phyloP scores from a whole-genome alignment of 2,888 invertebrate genomes.

The Candidula unifasciata region DNA sequence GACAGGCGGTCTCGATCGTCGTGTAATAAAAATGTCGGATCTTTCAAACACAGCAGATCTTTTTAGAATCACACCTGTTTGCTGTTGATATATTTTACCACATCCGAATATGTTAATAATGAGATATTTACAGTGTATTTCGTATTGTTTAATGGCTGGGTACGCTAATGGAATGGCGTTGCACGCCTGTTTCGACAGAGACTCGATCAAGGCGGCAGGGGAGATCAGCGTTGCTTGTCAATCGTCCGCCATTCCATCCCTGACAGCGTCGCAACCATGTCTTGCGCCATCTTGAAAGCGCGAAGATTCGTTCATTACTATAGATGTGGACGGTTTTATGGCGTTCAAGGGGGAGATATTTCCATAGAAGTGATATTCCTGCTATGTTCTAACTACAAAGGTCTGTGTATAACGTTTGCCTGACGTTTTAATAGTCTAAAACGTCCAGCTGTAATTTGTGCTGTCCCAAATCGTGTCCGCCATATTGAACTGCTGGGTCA shows the following conservation, averaged over 20 bases:
- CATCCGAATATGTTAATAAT: too few relatives aligned
- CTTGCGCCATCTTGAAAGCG: slow-evolving; percentile 46
- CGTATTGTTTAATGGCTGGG: too few relatives aligned
- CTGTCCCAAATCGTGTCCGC: slow-evolving; percentile 20
- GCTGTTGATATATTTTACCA: neutral
- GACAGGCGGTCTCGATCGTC: slow-evolving; percentile 28
- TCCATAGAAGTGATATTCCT: too few relatives aligned
- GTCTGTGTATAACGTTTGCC: too few relatives aligned
- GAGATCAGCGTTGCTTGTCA: slow-evolving; percentile 50
- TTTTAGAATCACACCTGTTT: neutral
- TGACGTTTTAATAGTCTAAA: too few relatives aligned
- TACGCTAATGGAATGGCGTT: too few relatives aligned
- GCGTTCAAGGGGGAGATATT: too few relatives aligned
- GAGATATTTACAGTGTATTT: too few relatives aligned
- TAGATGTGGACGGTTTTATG: neutral
- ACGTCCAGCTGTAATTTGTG: too few relatives aligned
- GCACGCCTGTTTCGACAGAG: too few relatives aligned
- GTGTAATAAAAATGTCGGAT: slow-evolving; percentile 49
- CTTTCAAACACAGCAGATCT: neutral
- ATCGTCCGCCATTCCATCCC: slow-evolving; percentile 43
- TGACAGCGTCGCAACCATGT: slow-evolving; percentile 32
- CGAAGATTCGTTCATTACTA: neutral
- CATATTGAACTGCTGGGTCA: slow-evolving; percentile 36
- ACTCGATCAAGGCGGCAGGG: slow-evolving; percentile 32
- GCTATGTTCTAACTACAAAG: too few relatives aligned